A percentile compares a stretch with the other conserved stretches of the same genome.
phyloP scores from a whole-genome alignment of 1,140 invertebrate genomes.

The Caerostris extrusa region DNA sequence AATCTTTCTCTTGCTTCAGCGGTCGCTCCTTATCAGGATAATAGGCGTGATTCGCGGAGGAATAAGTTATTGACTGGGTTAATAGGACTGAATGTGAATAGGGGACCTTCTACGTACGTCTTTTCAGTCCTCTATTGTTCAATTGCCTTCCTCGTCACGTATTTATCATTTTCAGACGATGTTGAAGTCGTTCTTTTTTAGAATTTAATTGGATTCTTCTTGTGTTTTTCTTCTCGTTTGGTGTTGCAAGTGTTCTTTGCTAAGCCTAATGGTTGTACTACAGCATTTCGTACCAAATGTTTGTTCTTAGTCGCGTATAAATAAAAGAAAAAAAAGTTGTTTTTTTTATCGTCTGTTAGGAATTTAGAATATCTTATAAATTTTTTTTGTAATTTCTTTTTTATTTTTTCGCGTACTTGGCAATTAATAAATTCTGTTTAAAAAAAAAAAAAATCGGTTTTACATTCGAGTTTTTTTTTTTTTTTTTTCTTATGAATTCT shows the following conservation, averaged over 20 bases:
- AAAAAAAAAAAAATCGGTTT: too few species aligned
- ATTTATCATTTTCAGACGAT: conserved; percentile 41
- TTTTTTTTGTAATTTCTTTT: background rate
- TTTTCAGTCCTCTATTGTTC: background rate
- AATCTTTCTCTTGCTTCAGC: background rate
- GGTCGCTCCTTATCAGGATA: conserved; percentile 27
- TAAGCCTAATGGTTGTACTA: background rate
- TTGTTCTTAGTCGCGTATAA: background rate
- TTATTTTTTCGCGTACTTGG: too few species aligned
- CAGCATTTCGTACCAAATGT: background rate
- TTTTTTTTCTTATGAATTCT: background rate
- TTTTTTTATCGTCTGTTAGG: background rate
- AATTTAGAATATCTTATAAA: background rate
- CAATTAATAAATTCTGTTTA: too few species aligned
- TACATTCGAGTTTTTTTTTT: background rate
- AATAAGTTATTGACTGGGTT: conserved; percentile 57
- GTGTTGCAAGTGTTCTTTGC: background rate
- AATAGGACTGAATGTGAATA: conserved; percentile 17
- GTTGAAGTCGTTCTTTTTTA: conserved; percentile 31
- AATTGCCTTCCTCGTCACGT: conserved; percentile 38
- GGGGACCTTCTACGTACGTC: background rate
- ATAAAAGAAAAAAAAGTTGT: background rate
- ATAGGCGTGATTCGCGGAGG: conserved; percentile 14
- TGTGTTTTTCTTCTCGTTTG: background rate
- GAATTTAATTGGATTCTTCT: conserved; percentile 37